These are phyloP conservation scores for Protodeltote pygarga DNA, from an alignment of 2,888 invertebrate genomes.

Conservation along the genomic window DNA sequence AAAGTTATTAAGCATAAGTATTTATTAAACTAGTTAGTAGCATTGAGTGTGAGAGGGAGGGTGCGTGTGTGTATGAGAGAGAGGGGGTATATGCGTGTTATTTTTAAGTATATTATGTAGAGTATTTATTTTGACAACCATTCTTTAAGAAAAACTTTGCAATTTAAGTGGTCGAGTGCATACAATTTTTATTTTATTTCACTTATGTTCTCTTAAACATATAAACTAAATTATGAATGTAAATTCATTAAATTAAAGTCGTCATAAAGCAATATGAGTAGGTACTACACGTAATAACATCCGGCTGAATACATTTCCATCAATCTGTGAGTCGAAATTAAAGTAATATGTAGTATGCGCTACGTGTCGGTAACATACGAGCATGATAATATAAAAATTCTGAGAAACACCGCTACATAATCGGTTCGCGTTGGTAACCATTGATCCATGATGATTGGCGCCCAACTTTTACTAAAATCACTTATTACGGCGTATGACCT, in stretches of 20 bases:
- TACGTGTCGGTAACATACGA: constrained; percentile 40
- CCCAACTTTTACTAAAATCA: constrained; percentile 48
- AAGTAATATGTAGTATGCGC: constrained; percentile 36
- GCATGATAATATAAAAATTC: constrained; percentile 43
- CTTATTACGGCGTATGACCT: constrained; percentile 27
- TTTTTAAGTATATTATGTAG: too few relatives aligned
- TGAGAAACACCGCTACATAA: constrained; percentile 43
- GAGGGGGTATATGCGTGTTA: too few relatives aligned
- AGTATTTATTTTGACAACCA: too few relatives aligned
- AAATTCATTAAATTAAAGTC: constrained; percentile 33
- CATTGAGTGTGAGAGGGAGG: too few relatives aligned
- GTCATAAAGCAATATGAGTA: constrained; percentile 10
- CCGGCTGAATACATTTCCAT: constrained; percentile 26
- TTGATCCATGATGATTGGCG: constrained; percentile 46
- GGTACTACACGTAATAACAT: constrained; percentile 29
- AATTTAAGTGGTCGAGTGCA: too few relatives aligned
- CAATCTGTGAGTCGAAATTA: constrained; percentile 35
- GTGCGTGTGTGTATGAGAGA: too few relatives aligned
- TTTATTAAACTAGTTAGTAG: too few relatives aligned
- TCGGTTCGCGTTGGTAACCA: constrained; percentile 31
- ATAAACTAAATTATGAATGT: too few relatives aligned
- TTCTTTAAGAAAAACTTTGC: too few relatives aligned
- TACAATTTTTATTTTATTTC: too few relatives aligned
- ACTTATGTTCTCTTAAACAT: too few relatives aligned
- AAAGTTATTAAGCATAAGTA: too few relatives aligned